Conservation (phyloP, 92 coral and sea anemone species). For the Parazoanthus swiftii region DNA sequence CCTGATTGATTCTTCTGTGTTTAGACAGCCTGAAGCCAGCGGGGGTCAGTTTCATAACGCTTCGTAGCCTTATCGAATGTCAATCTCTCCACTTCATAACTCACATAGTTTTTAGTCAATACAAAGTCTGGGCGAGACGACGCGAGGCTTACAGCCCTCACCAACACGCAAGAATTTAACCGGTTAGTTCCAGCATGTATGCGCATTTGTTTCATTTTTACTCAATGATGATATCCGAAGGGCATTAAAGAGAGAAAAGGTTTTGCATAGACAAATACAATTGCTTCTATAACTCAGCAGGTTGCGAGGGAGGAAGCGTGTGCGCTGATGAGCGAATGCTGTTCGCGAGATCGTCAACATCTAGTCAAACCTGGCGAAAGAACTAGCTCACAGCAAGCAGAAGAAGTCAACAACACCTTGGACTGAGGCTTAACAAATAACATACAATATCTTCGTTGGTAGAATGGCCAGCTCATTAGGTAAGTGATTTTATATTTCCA, state of each 20-base stretch:
- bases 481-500: slow-evolving; percentile 39
- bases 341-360: neutral
- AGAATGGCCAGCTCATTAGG: slow-evolving; percentile 99
- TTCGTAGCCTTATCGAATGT: slow-evolving; percentile 28
- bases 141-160: neutral
- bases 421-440: slow-evolving; percentile 13
- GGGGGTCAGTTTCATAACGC: slow-evolving; percentile 13
- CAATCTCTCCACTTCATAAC: slow-evolving; percentile 41
- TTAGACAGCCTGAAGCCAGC: slow-evolving; percentile 27
- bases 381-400: neutral
- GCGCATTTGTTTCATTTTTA: neutral
- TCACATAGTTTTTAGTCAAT: slow-evolving; percentile 28
- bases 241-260: slow-evolving; percentile 12
- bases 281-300: slow-evolving; percentile 17
- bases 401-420: slow-evolving; percentile 4
- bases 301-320: slow-evolving; percentile 6
- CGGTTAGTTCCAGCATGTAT: neutral
- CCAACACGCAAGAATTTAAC: slow-evolving; percentile 5
- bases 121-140: slow-evolving; percentile 32
- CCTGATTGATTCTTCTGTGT: slow-evolving; percentile 36
- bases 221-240: slow-evolving; percentile 13
- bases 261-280: slow-evolving; percentile 7
- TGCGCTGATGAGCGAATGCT: slow-evolving; percentile 9
- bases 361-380: slow-evolving; percentile 13
- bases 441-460: slow-evolving; percentile 41